Conservation (phyloP, 2,888 invertebrate genomes). For the Apamea crenata region DNA sequence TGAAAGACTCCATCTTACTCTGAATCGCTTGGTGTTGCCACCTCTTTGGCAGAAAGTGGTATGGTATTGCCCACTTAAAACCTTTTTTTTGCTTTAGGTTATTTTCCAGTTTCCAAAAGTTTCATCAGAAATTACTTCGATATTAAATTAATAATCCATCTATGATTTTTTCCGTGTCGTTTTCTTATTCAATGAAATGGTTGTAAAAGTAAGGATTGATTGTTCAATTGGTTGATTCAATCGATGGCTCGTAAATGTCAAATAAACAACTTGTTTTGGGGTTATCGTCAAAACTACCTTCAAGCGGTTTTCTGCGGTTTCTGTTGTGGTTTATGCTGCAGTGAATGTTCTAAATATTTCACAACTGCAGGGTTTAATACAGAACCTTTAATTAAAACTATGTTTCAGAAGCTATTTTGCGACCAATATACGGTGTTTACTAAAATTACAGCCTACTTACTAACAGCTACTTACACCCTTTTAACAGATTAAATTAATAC, state of each 20-base stretch:
- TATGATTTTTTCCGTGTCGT: not conserved
- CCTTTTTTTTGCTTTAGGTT: not conserved
- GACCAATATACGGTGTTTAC: not conserved
- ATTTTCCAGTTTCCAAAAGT: not conserved
- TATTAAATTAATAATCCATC: not conserved
- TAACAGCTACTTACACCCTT: not conserved
- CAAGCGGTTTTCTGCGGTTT: conserved; percentile 27
- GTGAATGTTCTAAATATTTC: conserved; percentile 5
- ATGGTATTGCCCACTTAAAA: not conserved
- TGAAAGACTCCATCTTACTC: conserved; percentile 44
- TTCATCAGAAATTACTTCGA: not conserved
- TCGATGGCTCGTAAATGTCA: conserved; percentile 8
- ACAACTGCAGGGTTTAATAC: not conserved
- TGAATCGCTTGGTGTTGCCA: conserved; percentile 10
- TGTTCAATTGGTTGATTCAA: conserved; percentile 19
- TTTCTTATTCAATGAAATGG: not conserved
- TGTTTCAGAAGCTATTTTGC: not conserved
- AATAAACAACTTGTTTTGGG: conserved; percentile 16
- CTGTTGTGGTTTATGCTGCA: conserved; percentile 3
- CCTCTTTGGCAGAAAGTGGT: not conserved
- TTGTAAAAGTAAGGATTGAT: not conserved
- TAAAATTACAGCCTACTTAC: not conserved
- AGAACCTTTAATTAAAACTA: not conserved
- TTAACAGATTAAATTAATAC: conserved; percentile 2
- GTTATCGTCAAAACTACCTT: conserved; percentile 13